These are phyloP conservation scores for Alloscopus bannaensis DNA, from an alignment of 2,888 invertebrate genomes.

Conservation along the genomic window DNA sequence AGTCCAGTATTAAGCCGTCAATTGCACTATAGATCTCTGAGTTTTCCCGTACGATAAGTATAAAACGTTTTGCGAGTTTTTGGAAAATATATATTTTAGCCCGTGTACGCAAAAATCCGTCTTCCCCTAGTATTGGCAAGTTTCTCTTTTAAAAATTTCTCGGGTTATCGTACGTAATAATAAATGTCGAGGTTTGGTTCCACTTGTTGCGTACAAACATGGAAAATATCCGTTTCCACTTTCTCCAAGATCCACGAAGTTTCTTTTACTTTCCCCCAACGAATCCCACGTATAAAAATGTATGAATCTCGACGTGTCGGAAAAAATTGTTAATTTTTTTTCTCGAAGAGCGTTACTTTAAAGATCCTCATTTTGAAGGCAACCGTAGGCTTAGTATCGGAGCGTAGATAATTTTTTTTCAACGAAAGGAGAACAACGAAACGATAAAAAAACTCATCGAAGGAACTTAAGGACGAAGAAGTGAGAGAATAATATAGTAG, in stretches of 20 bases:
- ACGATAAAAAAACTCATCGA: constrained; percentile 53
- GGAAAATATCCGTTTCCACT: too few species aligned
- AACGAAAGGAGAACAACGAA: constrained; percentile 60
- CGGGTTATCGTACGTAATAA: too few species aligned
- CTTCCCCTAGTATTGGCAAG: not conserved
- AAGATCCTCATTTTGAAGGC: constrained; percentile 46
- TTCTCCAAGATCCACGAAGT: too few species aligned
- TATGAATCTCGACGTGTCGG: constrained; percentile 28
- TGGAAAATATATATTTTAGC: not conserved
- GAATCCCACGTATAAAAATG: constrained; percentile 21
- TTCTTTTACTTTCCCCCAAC: too few species aligned
- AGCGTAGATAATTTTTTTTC: constrained; percentile 65
- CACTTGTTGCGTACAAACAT: too few species aligned
- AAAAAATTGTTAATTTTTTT: not conserved
- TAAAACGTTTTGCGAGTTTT: constrained; percentile 10
- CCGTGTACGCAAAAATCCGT: constrained; percentile 1
- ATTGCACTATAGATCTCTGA: constrained; percentile 63
- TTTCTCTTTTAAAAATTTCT: too few species aligned
- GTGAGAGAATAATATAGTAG: constrained; percentile 65
- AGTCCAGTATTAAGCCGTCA: constrained; percentile 72
- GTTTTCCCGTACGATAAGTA: constrained; percentile 37
- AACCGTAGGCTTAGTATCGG: constrained; percentile 71
- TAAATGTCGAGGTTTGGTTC: too few species aligned
- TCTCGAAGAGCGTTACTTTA: not conserved
- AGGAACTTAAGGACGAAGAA: constrained; percentile 66